Evolutionary conservation across 2,888 invertebrate species (phyloP).

Genomic region (Leptopilina myrica): DNA sequence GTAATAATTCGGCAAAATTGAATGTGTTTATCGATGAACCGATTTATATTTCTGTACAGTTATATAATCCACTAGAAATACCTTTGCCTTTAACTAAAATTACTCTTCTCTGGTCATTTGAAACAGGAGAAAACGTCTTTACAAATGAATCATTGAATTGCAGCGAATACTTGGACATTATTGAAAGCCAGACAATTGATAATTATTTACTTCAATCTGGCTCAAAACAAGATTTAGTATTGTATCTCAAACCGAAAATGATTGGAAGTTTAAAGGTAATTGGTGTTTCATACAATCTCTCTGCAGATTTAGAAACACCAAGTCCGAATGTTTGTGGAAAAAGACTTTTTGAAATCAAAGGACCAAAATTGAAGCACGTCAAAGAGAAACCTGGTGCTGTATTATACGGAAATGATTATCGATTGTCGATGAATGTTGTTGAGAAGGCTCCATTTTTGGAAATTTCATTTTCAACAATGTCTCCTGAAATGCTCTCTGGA

Average conservation of each 20-base stretch:
- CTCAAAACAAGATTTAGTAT: slow-evolving; percentile 81
- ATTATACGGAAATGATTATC: slow-evolving; percentile 81
- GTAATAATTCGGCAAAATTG: slow-evolving; percentile 82
- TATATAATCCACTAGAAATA: slow-evolving; percentile 88
- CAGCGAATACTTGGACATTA: slow-evolving; percentile 71
- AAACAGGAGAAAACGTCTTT: slow-evolving; percentile 74
- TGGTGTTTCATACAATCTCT: slow-evolving; percentile 84
- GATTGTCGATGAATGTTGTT: slow-evolving; percentile 86
- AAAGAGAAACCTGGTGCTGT: slow-evolving; percentile 78
- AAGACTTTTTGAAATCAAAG: slow-evolving; percentile 79
- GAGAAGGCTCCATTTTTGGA: slow-evolving; percentile 90
- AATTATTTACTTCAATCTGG: slow-evolving; percentile 80
- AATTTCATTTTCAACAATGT: slow-evolving; percentile 84
- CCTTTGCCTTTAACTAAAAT: slow-evolving; percentile 84
- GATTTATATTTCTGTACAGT: slow-evolving; percentile 86
- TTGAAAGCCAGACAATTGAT: slow-evolving; percentile 80
- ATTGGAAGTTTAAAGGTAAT: slow-evolving; percentile 86
- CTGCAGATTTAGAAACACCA: slow-evolving; percentile 63
- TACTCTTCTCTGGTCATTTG: slow-evolving; percentile 85
- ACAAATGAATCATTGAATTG: slow-evolving; percentile 72
- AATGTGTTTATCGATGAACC: slow-evolving; percentile 89
- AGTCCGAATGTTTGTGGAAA: slow-evolving; percentile 80
- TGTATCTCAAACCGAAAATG: slow-evolving; percentile 85
- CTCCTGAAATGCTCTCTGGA: slow-evolving; percentile 83
- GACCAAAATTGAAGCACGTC: slow-evolving; percentile 79